Conservation (phyloP, 2,113 vertebrate genomes). For the Neogobius melanostomus region DNA sequence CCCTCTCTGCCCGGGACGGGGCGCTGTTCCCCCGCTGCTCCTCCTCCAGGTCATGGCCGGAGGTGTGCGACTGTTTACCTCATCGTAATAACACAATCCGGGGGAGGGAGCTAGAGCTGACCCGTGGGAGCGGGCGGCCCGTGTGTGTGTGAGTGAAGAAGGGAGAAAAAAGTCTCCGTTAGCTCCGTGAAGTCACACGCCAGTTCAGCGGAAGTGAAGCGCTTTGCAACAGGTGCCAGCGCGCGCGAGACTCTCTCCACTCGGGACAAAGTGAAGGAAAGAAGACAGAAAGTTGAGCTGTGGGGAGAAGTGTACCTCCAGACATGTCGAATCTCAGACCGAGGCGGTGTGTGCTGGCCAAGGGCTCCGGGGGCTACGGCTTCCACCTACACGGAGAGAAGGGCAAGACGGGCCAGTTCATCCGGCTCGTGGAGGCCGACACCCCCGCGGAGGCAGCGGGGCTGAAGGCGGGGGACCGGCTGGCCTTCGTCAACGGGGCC, state of each 20-base stretch:
- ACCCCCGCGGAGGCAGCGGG: conserved; percentile 86
- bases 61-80: conserved; percentile 22
- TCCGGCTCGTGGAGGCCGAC: conserved; percentile 87
- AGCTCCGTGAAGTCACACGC: conserved; percentile 25
- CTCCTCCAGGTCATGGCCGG: background rate
- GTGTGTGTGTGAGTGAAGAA: background rate
- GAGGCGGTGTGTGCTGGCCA: conserved; percentile 84
- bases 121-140: background rate
- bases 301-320: background rate
- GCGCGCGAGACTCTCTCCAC: background rate
- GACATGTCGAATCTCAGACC: conserved; percentile 74
- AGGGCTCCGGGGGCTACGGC: conserved; percentile 83
- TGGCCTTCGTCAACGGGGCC: conserved; percentile 89
- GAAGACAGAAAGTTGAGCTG: background rate
- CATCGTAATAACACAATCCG: background rate
- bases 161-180: conserved; percentile 14
- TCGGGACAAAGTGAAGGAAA: background rate
- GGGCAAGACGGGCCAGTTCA: conserved; percentile 86
- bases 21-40: background rate
- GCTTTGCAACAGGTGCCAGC: conserved; percentile 42
- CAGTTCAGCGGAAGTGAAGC: conserved; percentile 40
- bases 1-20: background rate
- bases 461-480: conserved; percentile 84
- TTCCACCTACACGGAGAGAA: conserved; percentile 91
- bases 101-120: conserved; percentile 31